Evolutionary conservation across 2,888 invertebrate species (phyloP).

Genomic region (Diabrotica balteata): DNA sequence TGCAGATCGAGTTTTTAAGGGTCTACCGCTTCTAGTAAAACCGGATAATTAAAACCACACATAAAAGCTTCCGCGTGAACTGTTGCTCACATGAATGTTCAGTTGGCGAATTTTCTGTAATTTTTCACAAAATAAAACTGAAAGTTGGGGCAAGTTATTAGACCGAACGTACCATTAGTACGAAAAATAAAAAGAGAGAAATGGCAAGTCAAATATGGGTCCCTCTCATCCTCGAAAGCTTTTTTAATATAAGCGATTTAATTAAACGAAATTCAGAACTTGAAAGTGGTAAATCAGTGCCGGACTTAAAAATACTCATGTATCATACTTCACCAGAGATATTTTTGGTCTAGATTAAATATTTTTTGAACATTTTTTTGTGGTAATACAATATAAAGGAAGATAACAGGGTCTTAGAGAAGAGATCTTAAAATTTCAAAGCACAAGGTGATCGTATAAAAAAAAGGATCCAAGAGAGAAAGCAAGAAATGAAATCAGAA

Average conservation of each 20-base stretch:
- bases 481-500: too few relatives aligned
- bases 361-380: too few relatives aligned
- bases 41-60: conserved; percentile 18
- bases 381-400: too few relatives aligned
- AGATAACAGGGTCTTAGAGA: too few relatives aligned
- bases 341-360: too few relatives aligned
- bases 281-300: conserved; percentile 12
- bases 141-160: conserved; percentile 16
- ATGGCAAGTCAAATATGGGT: conserved; percentile 3
- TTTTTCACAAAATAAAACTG: conserved; percentile 23
- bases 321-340: too few relatives aligned
- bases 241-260: conserved; percentile 26
- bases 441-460: too few relatives aligned
- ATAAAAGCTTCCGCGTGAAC: conserved; percentile 25
- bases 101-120: conserved; percentile 21
- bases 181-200: conserved; percentile 8
- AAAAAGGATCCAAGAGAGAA: too few relatives aligned
- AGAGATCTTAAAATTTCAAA: too few relatives aligned
- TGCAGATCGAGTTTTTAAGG: too few relatives aligned
- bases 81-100: conserved; percentile 19
- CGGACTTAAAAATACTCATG: not conserved
- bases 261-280: conserved; percentile 24
- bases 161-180: conserved; percentile 16
- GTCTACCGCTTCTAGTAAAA: not conserved
- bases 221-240: not conserved